Conservation (phyloP, 2,797 vertebrate genomes). For the Macropus fuliginosus region DNA sequence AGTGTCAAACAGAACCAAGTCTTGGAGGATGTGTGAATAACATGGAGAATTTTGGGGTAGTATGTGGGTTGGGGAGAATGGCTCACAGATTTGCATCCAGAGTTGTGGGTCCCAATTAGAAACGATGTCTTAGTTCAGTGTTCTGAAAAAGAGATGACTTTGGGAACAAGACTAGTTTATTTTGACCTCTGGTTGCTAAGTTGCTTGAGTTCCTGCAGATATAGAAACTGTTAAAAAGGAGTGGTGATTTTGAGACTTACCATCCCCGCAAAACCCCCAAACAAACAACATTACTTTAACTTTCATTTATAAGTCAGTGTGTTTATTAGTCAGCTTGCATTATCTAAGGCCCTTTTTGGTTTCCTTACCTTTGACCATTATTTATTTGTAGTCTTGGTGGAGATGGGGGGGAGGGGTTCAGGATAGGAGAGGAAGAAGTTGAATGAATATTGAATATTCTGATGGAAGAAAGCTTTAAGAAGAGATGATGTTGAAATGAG, state of each 20-base stretch:
- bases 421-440: not conserved
- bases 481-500: not conserved
- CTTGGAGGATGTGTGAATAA: not conserved
- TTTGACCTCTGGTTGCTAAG: constrained; percentile 34
- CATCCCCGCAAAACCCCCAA: too few species aligned
- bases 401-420: not conserved
- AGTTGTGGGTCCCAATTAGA: not conserved
- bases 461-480: not conserved
- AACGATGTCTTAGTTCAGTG: constrained; percentile 9
- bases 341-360: not conserved
- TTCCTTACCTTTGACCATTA: not conserved
- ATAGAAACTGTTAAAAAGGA: constrained; percentile 8
- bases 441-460: not conserved
- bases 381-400: not conserved
- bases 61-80: constrained; percentile 3
- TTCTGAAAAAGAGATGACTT: constrained; percentile 36
- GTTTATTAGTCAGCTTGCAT: not conserved
- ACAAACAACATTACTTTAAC: not conserved
- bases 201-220: constrained; percentile 8
- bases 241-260: not conserved
- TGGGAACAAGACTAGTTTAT: not conserved
- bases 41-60: not conserved
- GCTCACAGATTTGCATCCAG: constrained; percentile 43
- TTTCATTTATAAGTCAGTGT: not conserved
- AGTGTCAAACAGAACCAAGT: constrained; percentile 7